These are phyloP conservation scores for Phthorimaea operculella DNA, from an alignment of 1,140 invertebrate species.

Conservation along the genomic window DNA sequence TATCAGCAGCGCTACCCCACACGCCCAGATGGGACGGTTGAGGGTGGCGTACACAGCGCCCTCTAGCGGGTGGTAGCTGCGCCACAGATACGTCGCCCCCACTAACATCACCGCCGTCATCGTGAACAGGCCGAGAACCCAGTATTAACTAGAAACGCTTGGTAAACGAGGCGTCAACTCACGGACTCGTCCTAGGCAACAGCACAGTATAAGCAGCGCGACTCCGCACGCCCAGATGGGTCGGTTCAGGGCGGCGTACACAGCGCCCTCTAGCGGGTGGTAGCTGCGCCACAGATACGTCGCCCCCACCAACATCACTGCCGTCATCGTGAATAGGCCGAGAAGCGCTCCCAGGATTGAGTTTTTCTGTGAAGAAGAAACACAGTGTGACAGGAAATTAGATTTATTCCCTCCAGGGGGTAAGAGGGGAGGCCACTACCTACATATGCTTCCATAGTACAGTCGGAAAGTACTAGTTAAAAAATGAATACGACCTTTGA, in stretches of 20 bases:
- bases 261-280: constrained; percentile 57
- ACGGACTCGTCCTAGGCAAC: constrained; percentile 65
- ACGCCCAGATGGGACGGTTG: constrained; percentile 69
- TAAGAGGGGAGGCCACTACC: too few species aligned
- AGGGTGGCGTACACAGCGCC: constrained; percentile 70
- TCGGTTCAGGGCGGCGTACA: constrained; percentile 70
- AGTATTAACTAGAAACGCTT: too few species aligned
- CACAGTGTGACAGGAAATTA: too few species aligned
- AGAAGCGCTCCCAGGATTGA: constrained; percentile 21
- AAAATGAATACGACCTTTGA: too few species aligned
- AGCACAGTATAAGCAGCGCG: constrained; percentile 67
- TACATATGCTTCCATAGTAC: too few species aligned
- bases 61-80: constrained; percentile 53
- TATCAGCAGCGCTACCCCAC: constrained; percentile 66
- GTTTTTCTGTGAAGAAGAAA: constrained; percentile 36
- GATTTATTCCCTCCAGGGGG: too few species aligned
- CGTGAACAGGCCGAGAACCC: constrained; percentile 33
- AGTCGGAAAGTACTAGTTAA: too few species aligned
- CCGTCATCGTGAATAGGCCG: constrained; percentile 43
- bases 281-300: constrained; percentile 60
- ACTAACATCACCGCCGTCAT: constrained; percentile 48
- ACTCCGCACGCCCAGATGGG: constrained; percentile 68
- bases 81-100: constrained; percentile 57
- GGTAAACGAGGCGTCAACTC: too few species aligned
- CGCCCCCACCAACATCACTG: constrained; percentile 47